These are phyloP conservation scores for Sitobion miscanthi DNA, from an alignment of 1,140 invertebrate genomes.

Conservation along the genomic window DNA sequence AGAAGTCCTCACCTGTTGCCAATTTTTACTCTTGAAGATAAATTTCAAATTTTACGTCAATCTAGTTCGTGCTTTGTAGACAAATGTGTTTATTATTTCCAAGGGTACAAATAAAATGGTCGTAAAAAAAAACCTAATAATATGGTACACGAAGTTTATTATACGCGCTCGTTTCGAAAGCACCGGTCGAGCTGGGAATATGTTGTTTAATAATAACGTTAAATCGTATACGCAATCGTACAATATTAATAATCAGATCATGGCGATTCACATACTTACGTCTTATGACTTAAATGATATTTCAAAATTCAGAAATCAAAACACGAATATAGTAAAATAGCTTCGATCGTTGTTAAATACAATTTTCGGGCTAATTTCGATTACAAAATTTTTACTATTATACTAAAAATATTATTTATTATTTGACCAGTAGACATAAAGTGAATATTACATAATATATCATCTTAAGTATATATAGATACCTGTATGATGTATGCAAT, in stretches of 20 bases:
- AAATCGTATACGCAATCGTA: background rate
- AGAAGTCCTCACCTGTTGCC: background rate
- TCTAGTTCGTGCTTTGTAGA: background rate
- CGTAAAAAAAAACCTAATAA: background rate
- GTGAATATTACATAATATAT: background rate
- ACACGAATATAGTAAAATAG: background rate
- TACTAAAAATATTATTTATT: background rate
- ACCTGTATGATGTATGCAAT: background rate
- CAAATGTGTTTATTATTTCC: background rate
- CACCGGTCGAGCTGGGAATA: background rate
- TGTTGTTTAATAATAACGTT: background rate
- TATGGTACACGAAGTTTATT: background rate
- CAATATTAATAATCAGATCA: background rate
- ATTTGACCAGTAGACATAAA: background rate
- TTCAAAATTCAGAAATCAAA: background rate
- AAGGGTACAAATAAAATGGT: background rate
- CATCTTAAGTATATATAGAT: background rate
- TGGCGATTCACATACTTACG: background rate
- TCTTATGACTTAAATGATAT: background rate
- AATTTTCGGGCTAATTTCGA: background rate
- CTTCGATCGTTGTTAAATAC: background rate
- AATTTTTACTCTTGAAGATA: background rate
- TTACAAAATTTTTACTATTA: background rate
- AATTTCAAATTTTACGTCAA: no score
- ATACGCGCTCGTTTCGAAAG: background rate